Percentiles rank a stretch among this genome's conserved stretches.
phyloP scores from a whole-genome alignment of 1,140 invertebrate species.

The Maniola jurtina region DNA sequence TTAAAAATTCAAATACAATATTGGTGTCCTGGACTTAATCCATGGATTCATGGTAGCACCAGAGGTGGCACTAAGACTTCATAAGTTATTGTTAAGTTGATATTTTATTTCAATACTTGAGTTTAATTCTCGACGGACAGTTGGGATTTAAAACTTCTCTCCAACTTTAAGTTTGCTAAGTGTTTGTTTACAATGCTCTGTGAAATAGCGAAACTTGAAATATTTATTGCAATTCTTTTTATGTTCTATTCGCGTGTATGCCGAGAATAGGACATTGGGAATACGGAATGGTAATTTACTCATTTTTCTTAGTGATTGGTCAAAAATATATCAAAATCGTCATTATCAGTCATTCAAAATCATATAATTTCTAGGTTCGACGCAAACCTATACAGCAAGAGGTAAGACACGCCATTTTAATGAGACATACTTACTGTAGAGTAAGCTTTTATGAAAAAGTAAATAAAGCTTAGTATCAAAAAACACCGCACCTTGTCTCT shows the following conservation, averaged over 20 bases:
- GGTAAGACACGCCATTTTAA: too few species aligned
- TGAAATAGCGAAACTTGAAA: conserved; percentile 5
- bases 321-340: too few species aligned
- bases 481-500: neutral
- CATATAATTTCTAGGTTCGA: too few species aligned
- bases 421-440: too few species aligned
- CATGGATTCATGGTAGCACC: neutral
- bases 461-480: neutral
- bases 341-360: too few species aligned
- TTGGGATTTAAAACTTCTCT: conserved; percentile 5
- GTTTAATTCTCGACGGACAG: conserved; percentile 22
- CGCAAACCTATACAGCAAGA: too few species aligned
- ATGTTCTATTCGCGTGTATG: too few species aligned
- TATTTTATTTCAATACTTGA: conserved; percentile 29
- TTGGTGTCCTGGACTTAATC: neutral
- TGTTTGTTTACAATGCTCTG: conserved; percentile 14
- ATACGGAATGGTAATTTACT: too few species aligned
- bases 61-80: neutral
- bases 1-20: too few species aligned
- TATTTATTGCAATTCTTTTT: neutral
- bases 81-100: conserved; percentile 19
- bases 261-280: too few species aligned
- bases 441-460: too few species aligned
- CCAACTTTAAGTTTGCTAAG: conserved; percentile 8
- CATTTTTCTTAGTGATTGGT: too few species aligned